These are phyloP conservation scores for Stenoptilia bipunctidactyla DNA, from an alignment of 2,888 invertebrate species.

Conservation along the genomic window DNA sequence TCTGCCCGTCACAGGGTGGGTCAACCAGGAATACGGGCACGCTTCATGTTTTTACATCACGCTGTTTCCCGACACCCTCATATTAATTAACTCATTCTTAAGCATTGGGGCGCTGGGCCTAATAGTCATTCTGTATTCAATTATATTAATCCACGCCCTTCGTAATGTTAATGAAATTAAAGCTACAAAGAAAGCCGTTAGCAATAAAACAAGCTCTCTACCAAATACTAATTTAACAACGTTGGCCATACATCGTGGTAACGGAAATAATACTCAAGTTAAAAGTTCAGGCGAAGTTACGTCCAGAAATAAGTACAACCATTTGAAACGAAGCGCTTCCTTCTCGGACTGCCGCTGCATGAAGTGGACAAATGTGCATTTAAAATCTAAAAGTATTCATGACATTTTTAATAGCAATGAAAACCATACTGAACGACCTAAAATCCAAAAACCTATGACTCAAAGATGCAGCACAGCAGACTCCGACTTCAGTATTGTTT, in stretches of 20 bases:
- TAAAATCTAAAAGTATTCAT: constrained; percentile 38
- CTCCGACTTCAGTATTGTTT: constrained; percentile 38
- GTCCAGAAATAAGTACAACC: constrained; percentile 14
- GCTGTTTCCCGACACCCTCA: constrained; percentile 64
- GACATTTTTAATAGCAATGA: constrained; percentile 26
- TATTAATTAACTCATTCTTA: constrained; percentile 65
- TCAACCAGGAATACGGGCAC: constrained; percentile 29
- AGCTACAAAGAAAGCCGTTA: constrained; percentile 29
- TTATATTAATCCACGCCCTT: constrained; percentile 71
- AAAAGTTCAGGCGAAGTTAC: constrained; percentile 21
- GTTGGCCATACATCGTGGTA: constrained; percentile 42
- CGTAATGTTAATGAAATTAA: constrained; percentile 47
- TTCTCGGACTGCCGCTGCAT: constrained; percentile 16
- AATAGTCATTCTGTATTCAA: constrained; percentile 65
- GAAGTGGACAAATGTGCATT: constrained; percentile 17
- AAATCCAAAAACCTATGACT: constrained; percentile 16
- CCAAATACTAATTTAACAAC: constrained; percentile 24
- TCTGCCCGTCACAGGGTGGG: constrained; percentile 72
- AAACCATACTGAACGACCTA: constrained; percentile 9
- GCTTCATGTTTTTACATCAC: constrained; percentile 69
- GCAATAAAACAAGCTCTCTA: constrained; percentile 6
- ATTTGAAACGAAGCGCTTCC: constrained; percentile 40
- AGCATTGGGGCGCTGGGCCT: constrained; percentile 63
- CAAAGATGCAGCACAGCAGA: constrained; percentile 18
- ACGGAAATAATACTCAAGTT: constrained; percentile 18